phyloP scores from a whole-genome alignment of 2,797 vertebrate species.

The Myotis planiceps region DNA sequence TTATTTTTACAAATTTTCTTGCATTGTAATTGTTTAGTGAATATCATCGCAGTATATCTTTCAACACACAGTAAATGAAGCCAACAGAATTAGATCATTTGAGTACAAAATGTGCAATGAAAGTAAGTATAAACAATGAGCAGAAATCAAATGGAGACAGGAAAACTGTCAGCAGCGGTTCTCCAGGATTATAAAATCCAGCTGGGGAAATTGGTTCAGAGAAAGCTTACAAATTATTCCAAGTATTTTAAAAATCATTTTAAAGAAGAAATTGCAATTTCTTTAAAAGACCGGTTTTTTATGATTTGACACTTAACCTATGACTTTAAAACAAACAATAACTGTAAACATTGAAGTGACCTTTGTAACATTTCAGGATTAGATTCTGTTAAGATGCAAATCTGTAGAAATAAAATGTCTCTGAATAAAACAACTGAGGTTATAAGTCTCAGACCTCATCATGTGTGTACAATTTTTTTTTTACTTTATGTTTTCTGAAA shows the following conservation, averaged over 20 bases:
- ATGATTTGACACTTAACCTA: neutral
- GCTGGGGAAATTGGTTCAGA: neutral
- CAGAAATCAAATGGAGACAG: neutral
- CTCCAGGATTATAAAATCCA: neutral
- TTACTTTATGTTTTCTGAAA: neutral
- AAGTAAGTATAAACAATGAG: conserved; percentile 1
- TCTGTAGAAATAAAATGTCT: conserved; percentile 2
- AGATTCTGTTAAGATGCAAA: neutral
- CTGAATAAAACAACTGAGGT: neutral
- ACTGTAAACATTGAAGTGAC: neutral
- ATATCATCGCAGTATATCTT: neutral
- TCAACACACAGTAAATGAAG: neutral
- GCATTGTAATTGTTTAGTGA: neutral
- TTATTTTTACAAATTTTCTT: conserved; percentile 29
- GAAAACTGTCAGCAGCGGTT: neutral
- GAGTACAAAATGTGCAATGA: neutral
- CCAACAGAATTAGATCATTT: neutral
- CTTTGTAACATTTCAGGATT: neutral
- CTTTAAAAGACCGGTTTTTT: neutral
- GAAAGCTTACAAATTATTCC: conserved; percentile 28
- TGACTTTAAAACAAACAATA: neutral
- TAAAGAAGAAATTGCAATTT: neutral
- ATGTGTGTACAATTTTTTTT: neutral
- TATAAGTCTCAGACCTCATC: neutral
- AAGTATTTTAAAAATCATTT: neutral